phyloP scores from a whole-genome alignment of 2,113 vertebrate genomes.

The Equus przewalskii region DNA sequence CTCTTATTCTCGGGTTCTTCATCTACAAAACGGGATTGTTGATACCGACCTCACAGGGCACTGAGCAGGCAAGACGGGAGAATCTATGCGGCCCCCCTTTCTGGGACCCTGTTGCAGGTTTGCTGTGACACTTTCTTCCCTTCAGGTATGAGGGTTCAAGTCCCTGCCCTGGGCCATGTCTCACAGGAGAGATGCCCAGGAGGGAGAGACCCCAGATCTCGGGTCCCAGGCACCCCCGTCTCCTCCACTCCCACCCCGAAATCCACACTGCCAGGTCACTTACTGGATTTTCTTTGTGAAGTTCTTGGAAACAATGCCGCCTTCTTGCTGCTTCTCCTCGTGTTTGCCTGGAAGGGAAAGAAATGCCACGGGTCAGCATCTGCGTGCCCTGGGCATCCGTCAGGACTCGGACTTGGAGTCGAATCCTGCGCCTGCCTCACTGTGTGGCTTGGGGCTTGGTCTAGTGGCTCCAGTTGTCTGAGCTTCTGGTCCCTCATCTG shows the following conservation, averaged over 20 bases:
- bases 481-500: not conserved
- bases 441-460: not conserved
- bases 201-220: not conserved
- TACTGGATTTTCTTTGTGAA: conserved; percentile 99
- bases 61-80: not conserved
- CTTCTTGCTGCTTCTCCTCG: conserved; percentile 98
- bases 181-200: not conserved
- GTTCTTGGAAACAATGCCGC: conserved; percentile 98
- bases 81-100: fast-evolving
- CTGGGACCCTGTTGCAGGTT: not conserved
- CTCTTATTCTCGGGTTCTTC: not conserved
- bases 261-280: conserved; percentile 82
- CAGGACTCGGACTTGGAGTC: fast-evolving
- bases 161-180: not conserved
- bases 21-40: not conserved
- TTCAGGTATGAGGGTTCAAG: not conserved
- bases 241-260: not conserved
- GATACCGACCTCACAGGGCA: not conserved
- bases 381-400: fast-evolving
- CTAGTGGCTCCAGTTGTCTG: not conserved
- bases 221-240: not conserved
- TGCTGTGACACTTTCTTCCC: not conserved
- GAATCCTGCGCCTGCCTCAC: not conserved
- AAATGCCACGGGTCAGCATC: conserved; percentile 55
- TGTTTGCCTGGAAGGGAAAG: conserved; percentile 92